phyloP scores from a whole-genome alignment of 2,888 invertebrate species.

The Troides helena region DNA sequence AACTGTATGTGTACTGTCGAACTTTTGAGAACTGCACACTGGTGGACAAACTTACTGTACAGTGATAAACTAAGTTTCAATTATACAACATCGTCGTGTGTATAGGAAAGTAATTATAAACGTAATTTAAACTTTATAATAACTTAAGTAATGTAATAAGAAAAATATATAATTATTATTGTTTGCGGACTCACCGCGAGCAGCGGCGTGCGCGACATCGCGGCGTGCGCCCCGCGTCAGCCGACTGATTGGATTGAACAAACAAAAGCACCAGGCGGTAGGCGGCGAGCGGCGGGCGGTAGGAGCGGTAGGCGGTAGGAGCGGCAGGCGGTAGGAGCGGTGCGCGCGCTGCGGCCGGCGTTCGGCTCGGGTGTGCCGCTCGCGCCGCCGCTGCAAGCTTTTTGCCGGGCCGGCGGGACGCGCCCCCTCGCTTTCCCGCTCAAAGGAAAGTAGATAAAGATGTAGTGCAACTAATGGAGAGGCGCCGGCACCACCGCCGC shows the following conservation, averaged over 20 bases:
- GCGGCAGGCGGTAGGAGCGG: not conserved
- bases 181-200: slow-evolving; percentile 16
- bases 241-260: slow-evolving; percentile 3
- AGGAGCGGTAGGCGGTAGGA: not conserved
- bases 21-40: too few relatives aligned
- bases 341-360: slow-evolving; percentile 33
- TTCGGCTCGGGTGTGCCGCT: slow-evolving; percentile 50
- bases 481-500: too few relatives aligned
- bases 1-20: too few relatives aligned
- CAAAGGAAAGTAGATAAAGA: too few relatives aligned
- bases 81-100: too few relatives aligned
- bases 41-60: too few relatives aligned
- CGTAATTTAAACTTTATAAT: too few relatives aligned
- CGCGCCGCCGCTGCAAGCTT: slow-evolving; percentile 49
- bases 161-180: too few relatives aligned
- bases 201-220: slow-evolving; percentile 19
- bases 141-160: too few relatives aligned
- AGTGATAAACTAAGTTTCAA: too few relatives aligned
- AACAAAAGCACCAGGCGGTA: not conserved
- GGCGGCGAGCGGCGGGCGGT: not conserved
- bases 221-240: not conserved
- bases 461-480: too few relatives aligned
- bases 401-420: slow-evolving; percentile 43
- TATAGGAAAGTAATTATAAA: too few relatives aligned
- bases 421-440: not conserved